A percentile compares a stretch with the other conserved stretches of the same genome.
Conservation (phyloP, 2,797 vertebrate species). For the Paramormyrops hopkinsi region DNA sequence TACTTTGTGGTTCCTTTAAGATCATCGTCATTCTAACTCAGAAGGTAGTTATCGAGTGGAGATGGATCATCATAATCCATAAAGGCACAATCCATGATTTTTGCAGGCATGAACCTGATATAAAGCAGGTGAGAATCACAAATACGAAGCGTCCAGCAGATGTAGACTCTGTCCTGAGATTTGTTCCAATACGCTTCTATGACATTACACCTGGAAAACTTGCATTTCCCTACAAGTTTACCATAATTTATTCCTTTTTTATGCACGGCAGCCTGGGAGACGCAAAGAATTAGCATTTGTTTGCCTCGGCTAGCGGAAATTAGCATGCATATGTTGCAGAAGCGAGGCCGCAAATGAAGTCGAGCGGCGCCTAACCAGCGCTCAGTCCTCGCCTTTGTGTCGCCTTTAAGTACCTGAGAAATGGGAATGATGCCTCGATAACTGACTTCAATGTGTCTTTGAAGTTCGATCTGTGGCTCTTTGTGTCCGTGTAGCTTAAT, state of each 20-base stretch:
- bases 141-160: background rate
- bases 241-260: conserved; percentile 6
- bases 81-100: background rate
- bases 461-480: background rate
- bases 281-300: background rate
- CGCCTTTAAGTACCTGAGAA: background rate
- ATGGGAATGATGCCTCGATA: conserved; percentile 8
- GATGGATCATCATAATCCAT: background rate
- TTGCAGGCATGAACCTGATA: background rate
- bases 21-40: background rate
- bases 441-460: conserved; percentile 7
- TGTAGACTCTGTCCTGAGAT: background rate
- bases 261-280: background rate
- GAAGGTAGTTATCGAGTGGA: background rate
- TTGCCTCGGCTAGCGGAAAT: conserved; percentile 7
- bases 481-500: background rate
- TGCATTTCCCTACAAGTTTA: conserved; percentile 1
- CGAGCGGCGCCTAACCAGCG: background rate
- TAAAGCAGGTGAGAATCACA: background rate
- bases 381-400: conserved; percentile 1
- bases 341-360: background rate
- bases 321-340: background rate
- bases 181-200: background rate
- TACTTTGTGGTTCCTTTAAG: no score
- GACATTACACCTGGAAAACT: background rate